Base-by-base conservation (phyloP, 2,797 vertebrate genomes). In the Coregonus sp. region DNA sequence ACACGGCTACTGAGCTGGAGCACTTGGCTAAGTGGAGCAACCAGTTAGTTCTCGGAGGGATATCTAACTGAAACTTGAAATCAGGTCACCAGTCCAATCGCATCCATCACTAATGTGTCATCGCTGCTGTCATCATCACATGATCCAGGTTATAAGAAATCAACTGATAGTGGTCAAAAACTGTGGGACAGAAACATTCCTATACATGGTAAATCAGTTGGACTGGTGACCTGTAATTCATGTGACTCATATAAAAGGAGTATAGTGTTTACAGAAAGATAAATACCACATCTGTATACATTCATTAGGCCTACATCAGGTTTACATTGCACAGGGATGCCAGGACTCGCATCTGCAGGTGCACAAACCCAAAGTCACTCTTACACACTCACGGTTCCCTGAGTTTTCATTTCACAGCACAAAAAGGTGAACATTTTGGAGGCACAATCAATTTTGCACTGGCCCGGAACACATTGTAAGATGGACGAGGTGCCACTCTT, bases 91-190 rank as follows among this genome's bases (percentile, higher is more conserved):
- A 5, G 37, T 70, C 37, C 68, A 50, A 70, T n/a, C 40, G 11
- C 69, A 70, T 70, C 69, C 1, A 18, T 70, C 40, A 70, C 35
- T 20, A 70, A 51, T 52, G 14, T 5, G 65, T 67, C 40, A 71
- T 14, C 12, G 47, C n/a, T 50, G 40, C 40, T 6, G 47, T 9
- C 50, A 14, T 52, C n/a, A 9, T 71, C n/a, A 71, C 47, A 50
- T 71, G 47, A 71, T 29, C 59, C 3, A 25, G 7, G 3, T 3
- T 63, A 25, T 63, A 63, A 6, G 18, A 25, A 25, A n/a, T 61
- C 18, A 63, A 12, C 59, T 25, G 7, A 7, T 25, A 25, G 20
- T 61, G n/a, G 59, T 61, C 7, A 63, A 63, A 63, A 11, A 25
- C 9, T 25, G 40, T 12, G 40, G 40, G 40, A 3, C 40, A 47